phyloP scores from a whole-genome alignment of 2,888 invertebrate species.

The Polyommatus icarus region DNA sequence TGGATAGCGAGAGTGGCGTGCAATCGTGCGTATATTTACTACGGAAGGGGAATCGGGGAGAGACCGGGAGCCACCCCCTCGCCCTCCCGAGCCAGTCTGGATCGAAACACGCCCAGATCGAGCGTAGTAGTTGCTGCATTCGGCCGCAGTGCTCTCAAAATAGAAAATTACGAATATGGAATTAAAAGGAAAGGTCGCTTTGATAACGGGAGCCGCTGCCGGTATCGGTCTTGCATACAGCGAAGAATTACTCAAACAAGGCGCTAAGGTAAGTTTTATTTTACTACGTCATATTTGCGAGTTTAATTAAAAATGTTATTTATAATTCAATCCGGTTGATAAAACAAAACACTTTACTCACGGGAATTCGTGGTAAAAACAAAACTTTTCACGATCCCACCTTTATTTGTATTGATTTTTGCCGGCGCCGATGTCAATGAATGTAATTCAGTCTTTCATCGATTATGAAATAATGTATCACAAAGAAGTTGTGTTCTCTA shows the following conservation, averaged over 20 bases:
- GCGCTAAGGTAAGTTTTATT: constrained; percentile 82
- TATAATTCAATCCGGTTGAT: neutral
- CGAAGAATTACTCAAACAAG: constrained; percentile 85
- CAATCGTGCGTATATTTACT: constrained; percentile 72
- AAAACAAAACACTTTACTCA: neutral
- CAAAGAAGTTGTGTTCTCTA: neutral
- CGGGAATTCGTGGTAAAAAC: neutral
- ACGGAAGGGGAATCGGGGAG: constrained; percentile 63
- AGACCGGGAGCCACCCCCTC: constrained; percentile 49
- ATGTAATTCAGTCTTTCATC: constrained; percentile 51
- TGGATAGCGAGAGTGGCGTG: constrained; percentile 63
- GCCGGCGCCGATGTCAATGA: constrained; percentile 55
- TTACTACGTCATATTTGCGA: constrained; percentile 41
- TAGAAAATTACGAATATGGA: constrained; percentile 77
- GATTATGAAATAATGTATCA: constrained; percentile 45
- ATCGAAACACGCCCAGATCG: constrained; percentile 65
- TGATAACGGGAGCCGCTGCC: constrained; percentile 87
- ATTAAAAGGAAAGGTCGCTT: constrained; percentile 86
- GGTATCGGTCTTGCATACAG: constrained; percentile 87
- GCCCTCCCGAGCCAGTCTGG: constrained; percentile 53
- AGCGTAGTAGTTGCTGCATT: constrained; percentile 51
- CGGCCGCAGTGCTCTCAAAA: constrained; percentile 56
- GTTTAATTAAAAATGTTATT: constrained; percentile 56
- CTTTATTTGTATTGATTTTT: constrained; percentile 69
- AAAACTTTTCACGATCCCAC: neutral